These are phyloP conservation scores for Cathartes aura DNA, from an alignment of 2,113 vertebrate species.

Conservation along the genomic window DNA sequence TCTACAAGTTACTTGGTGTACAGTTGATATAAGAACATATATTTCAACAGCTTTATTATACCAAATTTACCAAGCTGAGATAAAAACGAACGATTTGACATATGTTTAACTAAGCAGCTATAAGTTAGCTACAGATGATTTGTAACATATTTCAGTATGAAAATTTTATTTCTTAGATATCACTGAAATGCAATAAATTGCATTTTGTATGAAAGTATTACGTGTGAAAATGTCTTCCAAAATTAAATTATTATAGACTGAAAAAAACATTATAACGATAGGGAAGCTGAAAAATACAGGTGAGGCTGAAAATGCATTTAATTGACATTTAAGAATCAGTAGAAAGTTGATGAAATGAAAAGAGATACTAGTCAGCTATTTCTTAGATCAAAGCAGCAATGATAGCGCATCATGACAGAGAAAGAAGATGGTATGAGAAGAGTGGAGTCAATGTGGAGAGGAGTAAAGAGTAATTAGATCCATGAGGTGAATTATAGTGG, in stretches of 20 bases:
- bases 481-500: neutral
- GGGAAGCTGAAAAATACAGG: neutral
- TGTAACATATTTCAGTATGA: neutral
- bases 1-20: neutral
- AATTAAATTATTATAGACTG: neutral
- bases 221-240: neutral
- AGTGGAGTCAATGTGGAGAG: neutral
- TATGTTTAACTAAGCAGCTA: neutral
- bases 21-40: neutral
- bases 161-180: neutral
- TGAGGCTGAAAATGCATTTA: neutral
- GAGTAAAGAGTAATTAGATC: neutral
- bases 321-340: neutral
- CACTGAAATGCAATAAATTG: neutral
- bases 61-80: neutral
- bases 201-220: neutral
- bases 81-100: neutral
- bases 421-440: neutral
- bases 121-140: neutral
- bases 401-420: neutral
- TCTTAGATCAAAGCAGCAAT: neutral
- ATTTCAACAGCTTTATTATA: neutral
- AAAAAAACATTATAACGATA: neutral
- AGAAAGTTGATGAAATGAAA: neutral
- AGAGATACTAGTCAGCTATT: neutral